Conservation (phyloP, 2,888 invertebrate genomes). For the Amblyteles armatorius region DNA sequence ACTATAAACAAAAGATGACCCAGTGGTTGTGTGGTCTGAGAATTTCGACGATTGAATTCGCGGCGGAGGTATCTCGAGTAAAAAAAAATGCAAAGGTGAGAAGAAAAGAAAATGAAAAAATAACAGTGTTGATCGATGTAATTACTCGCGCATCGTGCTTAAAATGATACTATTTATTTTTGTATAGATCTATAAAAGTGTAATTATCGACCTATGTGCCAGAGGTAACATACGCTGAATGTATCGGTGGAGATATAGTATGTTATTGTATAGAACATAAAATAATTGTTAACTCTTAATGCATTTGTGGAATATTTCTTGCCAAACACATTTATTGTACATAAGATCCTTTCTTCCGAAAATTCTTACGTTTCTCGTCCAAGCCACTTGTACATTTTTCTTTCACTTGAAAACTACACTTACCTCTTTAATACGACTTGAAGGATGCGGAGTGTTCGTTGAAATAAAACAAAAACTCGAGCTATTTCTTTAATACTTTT, state of each 20-base stretch:
- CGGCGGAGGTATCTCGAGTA: constrained; percentile 20
- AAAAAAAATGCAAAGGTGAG: constrained; percentile 39
- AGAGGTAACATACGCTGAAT: constrained; percentile 75
- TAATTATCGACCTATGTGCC: constrained; percentile 81
- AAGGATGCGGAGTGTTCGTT: constrained; percentile 14
- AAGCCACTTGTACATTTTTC: constrained; percentile 11
- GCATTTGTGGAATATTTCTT: constrained; percentile 55
- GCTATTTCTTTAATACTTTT: constrained; percentile 75
- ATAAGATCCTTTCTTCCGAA: not conserved
- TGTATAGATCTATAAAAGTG: constrained; percentile 81
- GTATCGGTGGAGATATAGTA: constrained; percentile 70
- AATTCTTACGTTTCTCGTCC: not conserved
- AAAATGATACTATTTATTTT: constrained; percentile 82
- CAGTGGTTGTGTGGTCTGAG: not conserved
- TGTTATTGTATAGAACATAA: constrained; percentile 74
- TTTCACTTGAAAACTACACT: constrained; percentile 17
- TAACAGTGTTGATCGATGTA: constrained; percentile 62
- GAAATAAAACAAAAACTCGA: constrained; percentile 40
- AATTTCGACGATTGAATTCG: constrained; percentile 6
- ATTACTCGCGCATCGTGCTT: constrained; percentile 75
- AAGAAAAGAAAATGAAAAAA: constrained; percentile 53
- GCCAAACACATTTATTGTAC: constrained; percentile 15
- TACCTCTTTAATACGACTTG: constrained; percentile 20
- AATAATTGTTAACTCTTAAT: constrained; percentile 68
- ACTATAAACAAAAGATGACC: constrained; percentile 23